These are phyloP conservation scores for Drosophila rubida DNA, from an alignment of 2,888 invertebrate genomes.

Conservation along the genomic window DNA sequence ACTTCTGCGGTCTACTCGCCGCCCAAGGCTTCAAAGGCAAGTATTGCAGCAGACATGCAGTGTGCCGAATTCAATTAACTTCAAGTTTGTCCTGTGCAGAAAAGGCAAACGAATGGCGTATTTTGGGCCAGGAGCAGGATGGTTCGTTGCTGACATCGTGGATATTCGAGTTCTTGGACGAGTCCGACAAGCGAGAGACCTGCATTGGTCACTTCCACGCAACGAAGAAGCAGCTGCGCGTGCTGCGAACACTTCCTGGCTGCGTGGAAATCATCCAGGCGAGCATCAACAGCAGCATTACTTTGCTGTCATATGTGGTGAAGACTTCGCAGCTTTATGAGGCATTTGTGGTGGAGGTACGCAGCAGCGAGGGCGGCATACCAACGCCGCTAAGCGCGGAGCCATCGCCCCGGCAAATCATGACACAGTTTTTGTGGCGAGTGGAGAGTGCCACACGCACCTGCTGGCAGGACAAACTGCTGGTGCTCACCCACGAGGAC, in stretches of 20 bases:
- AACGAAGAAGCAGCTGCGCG: slow-evolving; percentile 87
- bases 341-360: slow-evolving; percentile 88
- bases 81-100: slow-evolving; percentile 32
- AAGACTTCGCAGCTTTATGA: slow-evolving; percentile 87
- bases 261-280: slow-evolving; percentile 91
- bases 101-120: slow-evolving; percentile 91
- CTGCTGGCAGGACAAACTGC: slow-evolving; percentile 87
- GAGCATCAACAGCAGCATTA: slow-evolving; percentile 89
- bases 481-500: slow-evolving; percentile 91
- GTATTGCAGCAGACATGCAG: neutral
- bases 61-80: neutral
- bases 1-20: slow-evolving; percentile 84
- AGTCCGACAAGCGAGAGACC: slow-evolving; percentile 65
- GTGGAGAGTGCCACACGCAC: slow-evolving; percentile 74
- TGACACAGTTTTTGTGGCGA: slow-evolving; percentile 89
- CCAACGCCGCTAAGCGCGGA: slow-evolving; percentile 83
- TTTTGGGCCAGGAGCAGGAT: slow-evolving; percentile 92
- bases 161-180: slow-evolving; percentile 84
- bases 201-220: slow-evolving; percentile 88
- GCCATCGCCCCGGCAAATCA: slow-evolving; percentile 89
- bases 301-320: slow-evolving; percentile 89
- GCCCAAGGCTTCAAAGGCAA: slow-evolving; percentile 82
- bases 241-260: slow-evolving; percentile 87
- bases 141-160: slow-evolving; percentile 90
- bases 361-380: slow-evolving; percentile 45